These are phyloP conservation scores for Fragum sueziense DNA, from an alignment of 2,888 invertebrate genomes.

Conservation along the genomic window DNA sequence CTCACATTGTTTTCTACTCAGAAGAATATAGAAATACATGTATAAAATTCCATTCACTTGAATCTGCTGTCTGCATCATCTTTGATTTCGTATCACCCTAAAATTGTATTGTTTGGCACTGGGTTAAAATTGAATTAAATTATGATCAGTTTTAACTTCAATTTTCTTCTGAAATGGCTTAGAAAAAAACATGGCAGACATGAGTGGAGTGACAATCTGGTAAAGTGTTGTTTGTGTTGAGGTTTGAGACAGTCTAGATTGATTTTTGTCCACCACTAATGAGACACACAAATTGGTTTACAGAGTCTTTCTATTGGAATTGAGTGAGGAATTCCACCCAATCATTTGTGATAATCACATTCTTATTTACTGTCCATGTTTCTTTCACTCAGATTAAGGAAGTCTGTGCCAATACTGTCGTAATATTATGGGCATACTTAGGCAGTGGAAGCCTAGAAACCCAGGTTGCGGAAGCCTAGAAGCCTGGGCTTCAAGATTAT, in stretches of 20 bases:
- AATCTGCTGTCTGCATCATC: neutral
- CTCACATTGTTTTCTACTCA: too few species aligned
- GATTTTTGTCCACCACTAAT: neutral
- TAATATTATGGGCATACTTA: too few species aligned
- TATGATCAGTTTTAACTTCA: too few species aligned
- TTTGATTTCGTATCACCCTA: neutral
- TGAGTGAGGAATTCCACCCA: neutral
- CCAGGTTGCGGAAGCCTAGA: too few species aligned
- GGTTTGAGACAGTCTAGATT: slow-evolving; percentile 1
- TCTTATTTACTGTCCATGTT: neutral
- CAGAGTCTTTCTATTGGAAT: neutral
- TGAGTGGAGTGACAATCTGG: neutral
- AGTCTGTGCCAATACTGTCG: too few species aligned
- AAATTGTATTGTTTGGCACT: neutral
- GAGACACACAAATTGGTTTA: neutral
- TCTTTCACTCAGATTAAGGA: too few species aligned
- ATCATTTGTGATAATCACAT: neutral
- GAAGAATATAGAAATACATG: too few species aligned
- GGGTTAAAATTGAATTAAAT: neutral
- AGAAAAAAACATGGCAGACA: too few species aligned
- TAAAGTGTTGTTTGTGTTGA: neutral
- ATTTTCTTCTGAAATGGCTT: too few species aligned
- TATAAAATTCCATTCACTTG: neutral
- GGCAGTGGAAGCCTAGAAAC: too few species aligned
- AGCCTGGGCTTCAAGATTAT: too few species aligned